phyloP scores from a whole-genome alignment of 2,113 vertebrate genomes.

The Lamprologus lemairii region DNA sequence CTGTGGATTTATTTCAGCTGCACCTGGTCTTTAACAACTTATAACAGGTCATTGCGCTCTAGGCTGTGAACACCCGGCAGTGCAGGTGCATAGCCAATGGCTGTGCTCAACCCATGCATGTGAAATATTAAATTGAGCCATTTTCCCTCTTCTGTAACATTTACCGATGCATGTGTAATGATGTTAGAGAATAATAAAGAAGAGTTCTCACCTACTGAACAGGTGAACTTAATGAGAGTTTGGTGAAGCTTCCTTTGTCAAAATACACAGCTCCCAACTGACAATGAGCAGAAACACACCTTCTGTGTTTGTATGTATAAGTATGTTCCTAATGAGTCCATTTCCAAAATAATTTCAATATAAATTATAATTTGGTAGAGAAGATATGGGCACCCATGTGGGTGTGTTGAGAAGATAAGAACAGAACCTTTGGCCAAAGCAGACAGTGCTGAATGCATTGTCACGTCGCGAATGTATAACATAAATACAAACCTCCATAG shows the following conservation, averaged over 20 bases:
- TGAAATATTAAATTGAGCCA: background rate
- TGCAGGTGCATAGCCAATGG: conserved; percentile 26
- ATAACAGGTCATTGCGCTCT: background rate
- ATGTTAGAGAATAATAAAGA: background rate
- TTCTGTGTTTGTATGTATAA: background rate
- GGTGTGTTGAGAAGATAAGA: conserved; percentile 16
- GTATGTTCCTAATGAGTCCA: background rate
- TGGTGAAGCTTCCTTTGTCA: background rate
- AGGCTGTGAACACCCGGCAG: conserved; percentile 11
- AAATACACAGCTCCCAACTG: background rate
- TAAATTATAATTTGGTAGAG: background rate
- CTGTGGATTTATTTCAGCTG: background rate
- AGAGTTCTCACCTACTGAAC: background rate
- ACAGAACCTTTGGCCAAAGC: background rate
- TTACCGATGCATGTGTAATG: background rate
- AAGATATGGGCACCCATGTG: background rate
- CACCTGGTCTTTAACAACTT: background rate
- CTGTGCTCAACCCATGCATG: background rate
- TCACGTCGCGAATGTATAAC: background rate
- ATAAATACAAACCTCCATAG: background rate
- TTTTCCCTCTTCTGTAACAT: background rate
- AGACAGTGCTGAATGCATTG: background rate
- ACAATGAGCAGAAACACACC: background rate
- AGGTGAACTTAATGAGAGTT: background rate
- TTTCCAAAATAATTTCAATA: background rate